Base-by-base conservation (phyloP, 2,113 vertebrate species). In the Tinamus guttatus region DNA sequence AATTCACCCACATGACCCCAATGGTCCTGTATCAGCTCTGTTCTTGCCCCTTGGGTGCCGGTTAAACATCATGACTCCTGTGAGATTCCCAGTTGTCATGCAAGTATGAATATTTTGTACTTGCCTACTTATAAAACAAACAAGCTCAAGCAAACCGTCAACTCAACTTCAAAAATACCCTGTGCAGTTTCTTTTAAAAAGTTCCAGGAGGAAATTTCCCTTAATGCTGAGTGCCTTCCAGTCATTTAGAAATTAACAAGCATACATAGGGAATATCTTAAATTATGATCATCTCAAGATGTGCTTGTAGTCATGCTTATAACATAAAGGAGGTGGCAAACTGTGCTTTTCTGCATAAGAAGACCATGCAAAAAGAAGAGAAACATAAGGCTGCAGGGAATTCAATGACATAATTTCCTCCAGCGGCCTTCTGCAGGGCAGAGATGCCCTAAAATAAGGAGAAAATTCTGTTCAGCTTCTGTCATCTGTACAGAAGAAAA, bases 221-320 rank as follows among this genome's bases (percentile, higher is more conserved):
- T 96, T 89, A 84, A 91, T 88, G 58, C 43, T 13, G 22, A 56
- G 73, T 84, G 47, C 64, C 92, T 94, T 84, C 73, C 83, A 95
- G 80, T 93, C 38, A 90, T 84, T 86, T 77, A 79, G 67, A 89
- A 95, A 83, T 90, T 94, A 94, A 78, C 41, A 73, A 81, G 73
- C 19, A 75, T n/a, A 25, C 13, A 60, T 24, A 69, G 45, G 28
- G 67, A 47, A n/a, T 24, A n/a, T 69, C 45, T 34, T 21, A 69
- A 22, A 30, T 49, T 69, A 64, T 75, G 79, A 81, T 43, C 70
- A 84, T 38, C 34, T 94, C 58, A 83, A 81, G 68, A 78, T 34
- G 38, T 43, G 71, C 52, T 75, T 41, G 51, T 68, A 19, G 63
- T 88, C 75, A 62, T 41, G 34, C 5, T 41, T 40, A 52, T 30